Conservation (phyloP, 2,113 vertebrate species). For the Heloderma charlesbogerti region DNA sequence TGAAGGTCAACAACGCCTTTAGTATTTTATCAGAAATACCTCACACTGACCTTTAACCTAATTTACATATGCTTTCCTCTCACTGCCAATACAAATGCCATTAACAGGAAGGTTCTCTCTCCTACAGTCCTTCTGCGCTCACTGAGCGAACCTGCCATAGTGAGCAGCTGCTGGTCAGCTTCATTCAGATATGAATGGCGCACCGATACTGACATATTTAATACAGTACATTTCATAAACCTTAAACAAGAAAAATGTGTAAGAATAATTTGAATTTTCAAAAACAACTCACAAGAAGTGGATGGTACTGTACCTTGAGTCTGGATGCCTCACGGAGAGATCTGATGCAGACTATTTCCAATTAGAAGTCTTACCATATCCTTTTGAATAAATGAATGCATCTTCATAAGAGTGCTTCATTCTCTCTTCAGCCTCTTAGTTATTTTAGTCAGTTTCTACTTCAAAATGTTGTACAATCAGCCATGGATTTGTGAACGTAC, state of each 20-base stretch:
- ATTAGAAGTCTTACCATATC: neutral
- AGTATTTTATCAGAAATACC: neutral
- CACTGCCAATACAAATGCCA: neutral
- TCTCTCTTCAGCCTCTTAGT: neutral
- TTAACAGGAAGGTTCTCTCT: neutral
- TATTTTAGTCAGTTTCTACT: neutral
- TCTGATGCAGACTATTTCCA: neutral
- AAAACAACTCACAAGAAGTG: neutral
- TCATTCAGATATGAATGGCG: neutral
- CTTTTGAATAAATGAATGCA: neutral
- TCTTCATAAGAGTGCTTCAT: neutral
- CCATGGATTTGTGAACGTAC: accelerated
- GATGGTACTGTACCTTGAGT: neutral
- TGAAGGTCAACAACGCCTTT: neutral
- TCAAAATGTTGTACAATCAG: accelerated
- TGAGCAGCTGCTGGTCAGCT: neutral
- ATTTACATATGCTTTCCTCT: neutral
- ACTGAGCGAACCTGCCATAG: neutral
- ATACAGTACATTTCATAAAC: no score
- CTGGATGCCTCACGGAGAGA: neutral
- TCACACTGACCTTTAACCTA: neutral
- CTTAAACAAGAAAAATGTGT: neutral
- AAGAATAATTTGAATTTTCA: neutral
- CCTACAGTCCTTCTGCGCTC: neutral
- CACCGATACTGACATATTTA: neutral